phyloP scores from a whole-genome alignment of 2,888 invertebrate species.

The Crematogaster levior region DNA sequence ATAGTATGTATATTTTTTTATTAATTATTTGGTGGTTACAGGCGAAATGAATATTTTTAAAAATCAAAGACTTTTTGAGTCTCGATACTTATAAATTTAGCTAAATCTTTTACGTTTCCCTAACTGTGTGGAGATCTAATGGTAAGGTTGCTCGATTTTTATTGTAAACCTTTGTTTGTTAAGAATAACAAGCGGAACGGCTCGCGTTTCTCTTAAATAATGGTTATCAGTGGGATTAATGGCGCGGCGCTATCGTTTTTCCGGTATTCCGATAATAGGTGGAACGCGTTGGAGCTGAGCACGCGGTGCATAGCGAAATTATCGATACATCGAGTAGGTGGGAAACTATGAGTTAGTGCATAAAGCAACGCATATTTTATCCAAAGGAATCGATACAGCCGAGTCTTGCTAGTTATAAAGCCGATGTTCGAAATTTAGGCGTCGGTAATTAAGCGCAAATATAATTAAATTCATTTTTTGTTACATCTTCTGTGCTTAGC shows the following conservation, averaged over 20 bases:
- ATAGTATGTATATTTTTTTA: not conserved
- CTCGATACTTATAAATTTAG: not conserved
- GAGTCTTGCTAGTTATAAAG: conserved; percentile 14
- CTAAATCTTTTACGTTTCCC: not conserved
- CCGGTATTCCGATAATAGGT: conserved; percentile 69
- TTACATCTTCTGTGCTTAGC: not conserved
- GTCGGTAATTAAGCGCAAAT: conserved; percentile 10
- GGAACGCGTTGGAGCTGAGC: conserved; percentile 60
- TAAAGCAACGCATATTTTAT: conserved; percentile 54
- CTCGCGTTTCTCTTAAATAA: conserved; percentile 69
- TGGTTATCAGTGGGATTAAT: conserved; percentile 74
- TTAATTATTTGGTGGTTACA: not conserved
- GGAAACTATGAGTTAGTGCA: conserved; percentile 64
- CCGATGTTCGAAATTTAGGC: conserved; percentile 3
- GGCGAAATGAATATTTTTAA: not conserved
- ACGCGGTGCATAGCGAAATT: conserved; percentile 61
- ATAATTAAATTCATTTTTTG: not conserved
- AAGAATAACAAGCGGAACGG: conserved; percentile 56
- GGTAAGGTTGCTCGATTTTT: conserved; percentile 60
- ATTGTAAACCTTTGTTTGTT: conserved; percentile 63
- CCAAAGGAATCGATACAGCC: conserved; percentile 54
- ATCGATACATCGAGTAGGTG: conserved; percentile 67
- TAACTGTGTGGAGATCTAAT: not conserved
- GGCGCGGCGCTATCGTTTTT: conserved; percentile 72
- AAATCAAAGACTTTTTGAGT: not conserved